A percentile compares a stretch with the other conserved stretches of the same genome.
Conservation (phyloP, 2,113 vertebrate genomes). For the Hipposideros armiger region DNA sequence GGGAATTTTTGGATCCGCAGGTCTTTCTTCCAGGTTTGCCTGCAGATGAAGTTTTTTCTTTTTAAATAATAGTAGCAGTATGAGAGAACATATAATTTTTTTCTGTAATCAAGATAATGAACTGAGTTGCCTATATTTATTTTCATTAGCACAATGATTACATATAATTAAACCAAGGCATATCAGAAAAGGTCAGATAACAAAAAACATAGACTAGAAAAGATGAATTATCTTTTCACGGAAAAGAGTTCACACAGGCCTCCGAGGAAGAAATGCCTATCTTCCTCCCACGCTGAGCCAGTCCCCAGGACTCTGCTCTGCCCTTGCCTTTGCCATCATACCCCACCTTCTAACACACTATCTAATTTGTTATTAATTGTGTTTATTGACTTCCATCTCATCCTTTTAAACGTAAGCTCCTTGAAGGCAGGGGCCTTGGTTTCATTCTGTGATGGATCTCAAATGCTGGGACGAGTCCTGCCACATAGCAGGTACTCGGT, state of each 20-base stretch:
- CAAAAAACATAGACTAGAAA: conserved; percentile 2
- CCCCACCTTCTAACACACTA: not conserved
- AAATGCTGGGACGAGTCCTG: not conserved
- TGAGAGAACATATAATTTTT: conserved; percentile 61
- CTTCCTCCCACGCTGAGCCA: fast-evolving
- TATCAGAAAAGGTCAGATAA: conserved; percentile 74
- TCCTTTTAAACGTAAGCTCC: not conserved
- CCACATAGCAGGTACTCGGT: not conserved
- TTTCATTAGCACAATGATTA: conserved; percentile 73
- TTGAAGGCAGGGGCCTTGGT: not conserved
- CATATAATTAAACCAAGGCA: conserved; percentile 69
- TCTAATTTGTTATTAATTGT: not conserved
- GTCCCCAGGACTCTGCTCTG: fast-evolving
- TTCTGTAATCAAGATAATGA: conserved; percentile 77
- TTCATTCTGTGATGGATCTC: not conserved
- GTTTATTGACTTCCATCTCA: not conserved
- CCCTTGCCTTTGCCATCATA: not conserved
- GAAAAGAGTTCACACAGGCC: not conserved
- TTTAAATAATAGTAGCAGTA: conserved; percentile 15
- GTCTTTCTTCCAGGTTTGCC: conserved; percentile 40
- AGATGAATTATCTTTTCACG: conserved; percentile 35
- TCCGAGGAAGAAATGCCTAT: not conserved
- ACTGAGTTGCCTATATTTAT: conserved; percentile 69
- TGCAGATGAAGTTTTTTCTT: conserved; percentile 4
- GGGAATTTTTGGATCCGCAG: not conserved